Evolutionary conservation across 2,797 vertebrate species (phyloP).

Genomic region (Florisuga fusca): DNA sequence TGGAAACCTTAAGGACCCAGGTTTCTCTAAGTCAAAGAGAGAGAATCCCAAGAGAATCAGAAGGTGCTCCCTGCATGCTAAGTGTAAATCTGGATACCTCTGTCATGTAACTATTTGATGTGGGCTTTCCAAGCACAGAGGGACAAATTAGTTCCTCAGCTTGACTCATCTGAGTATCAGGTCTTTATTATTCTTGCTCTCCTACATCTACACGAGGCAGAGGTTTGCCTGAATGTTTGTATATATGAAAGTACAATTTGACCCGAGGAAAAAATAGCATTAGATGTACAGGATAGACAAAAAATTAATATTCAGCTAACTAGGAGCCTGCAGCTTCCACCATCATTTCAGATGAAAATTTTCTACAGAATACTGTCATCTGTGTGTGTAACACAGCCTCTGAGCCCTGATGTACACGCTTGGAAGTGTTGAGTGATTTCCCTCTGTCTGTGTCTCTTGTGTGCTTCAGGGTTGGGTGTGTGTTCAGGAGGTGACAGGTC

Average conservation of each 20-base stretch:
- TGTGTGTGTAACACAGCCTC: slow-evolving; percentile 34
- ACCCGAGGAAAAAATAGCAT: background rate
- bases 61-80: background rate
- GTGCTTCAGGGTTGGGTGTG: background rate
- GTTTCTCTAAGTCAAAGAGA: background rate
- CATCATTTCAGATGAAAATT: slow-evolving; percentile 50
- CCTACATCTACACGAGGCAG: background rate
- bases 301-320: background rate
- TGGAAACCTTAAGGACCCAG: background rate
- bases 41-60: background rate
- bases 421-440: slow-evolving; percentile 51
- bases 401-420: slow-evolving; percentile 10
- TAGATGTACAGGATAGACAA: background rate
- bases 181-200: background rate
- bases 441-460: background rate
- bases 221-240: background rate
- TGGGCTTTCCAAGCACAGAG: background rate
- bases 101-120: background rate
- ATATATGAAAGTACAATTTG: background rate
- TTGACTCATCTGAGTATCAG: background rate
- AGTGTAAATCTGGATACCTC: background rate
- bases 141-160: background rate
- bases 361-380: slow-evolving; percentile 14
- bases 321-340: background rate
- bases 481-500: slow-evolving; percentile 52